Conservation (phyloP, 2,113 vertebrate genomes). For the Phalacrocorax aristotelis region DNA sequence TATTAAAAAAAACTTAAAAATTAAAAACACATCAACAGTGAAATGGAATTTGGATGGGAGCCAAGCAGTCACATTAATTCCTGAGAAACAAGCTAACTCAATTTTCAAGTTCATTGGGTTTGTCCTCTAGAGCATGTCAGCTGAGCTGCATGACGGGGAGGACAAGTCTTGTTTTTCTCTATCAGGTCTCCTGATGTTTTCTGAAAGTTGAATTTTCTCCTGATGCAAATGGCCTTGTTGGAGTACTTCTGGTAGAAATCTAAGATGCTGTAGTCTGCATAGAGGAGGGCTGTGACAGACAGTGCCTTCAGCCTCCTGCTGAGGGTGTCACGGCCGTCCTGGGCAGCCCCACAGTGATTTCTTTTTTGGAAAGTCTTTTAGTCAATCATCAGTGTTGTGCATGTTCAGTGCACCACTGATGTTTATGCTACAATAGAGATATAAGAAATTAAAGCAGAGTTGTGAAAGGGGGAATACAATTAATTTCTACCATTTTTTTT, state of each 20-base stretch:
- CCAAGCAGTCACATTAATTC: neutral
- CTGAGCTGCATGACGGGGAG: neutral
- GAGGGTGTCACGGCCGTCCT: neutral
- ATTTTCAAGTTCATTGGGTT: constrained; percentile 57
- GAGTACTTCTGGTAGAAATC: neutral
- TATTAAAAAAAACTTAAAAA: neutral
- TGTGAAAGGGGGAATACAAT: neutral
- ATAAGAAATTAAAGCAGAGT: neutral
- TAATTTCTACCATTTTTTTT: neutral
- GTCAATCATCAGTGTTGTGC: neutral
- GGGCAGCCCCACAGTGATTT: neutral
- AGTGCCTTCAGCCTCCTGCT: neutral
- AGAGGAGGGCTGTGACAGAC: neutral
- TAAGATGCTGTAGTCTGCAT: neutral
- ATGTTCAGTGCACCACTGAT: neutral
- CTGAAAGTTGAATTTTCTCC: neutral
- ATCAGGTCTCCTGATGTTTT: neutral
- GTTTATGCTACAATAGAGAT: neutral
- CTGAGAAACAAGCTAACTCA: constrained; percentile 4
- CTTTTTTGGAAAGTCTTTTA: neutral
- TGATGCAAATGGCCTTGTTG: neutral
- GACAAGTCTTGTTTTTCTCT: neutral
- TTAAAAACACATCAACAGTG: neutral
- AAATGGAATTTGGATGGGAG: constrained; percentile 10
- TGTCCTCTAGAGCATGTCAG: constrained; percentile 43